These are phyloP conservation scores for Naja naja DNA, from an alignment of 2,113 vertebrate species.

Conservation along the genomic window DNA sequence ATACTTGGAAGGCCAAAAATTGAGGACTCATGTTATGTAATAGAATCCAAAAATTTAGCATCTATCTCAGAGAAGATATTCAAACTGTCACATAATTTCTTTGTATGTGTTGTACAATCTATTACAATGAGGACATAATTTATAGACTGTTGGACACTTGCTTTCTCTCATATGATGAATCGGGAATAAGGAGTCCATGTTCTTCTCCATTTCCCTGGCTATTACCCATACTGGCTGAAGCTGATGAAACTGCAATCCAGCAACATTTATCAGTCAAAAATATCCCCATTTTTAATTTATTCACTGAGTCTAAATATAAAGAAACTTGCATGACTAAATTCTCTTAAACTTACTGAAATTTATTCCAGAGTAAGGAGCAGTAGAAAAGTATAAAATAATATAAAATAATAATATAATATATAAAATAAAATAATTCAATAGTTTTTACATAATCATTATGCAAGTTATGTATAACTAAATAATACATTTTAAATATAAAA, in stretches of 20 bases:
- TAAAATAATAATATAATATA: too few relatives aligned
- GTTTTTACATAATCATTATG: not conserved
- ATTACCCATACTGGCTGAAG: not conserved
- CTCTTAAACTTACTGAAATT: not conserved
- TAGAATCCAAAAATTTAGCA: not conserved
- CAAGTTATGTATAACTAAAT: not conserved
- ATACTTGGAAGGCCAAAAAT: not conserved
- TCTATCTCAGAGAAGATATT: not conserved
- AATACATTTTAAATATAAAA: not conserved
- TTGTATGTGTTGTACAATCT: not conserved
- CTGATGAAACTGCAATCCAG: not conserved
- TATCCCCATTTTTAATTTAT: not conserved
- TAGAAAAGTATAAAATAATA: not conserved
- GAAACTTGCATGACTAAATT: not conserved
- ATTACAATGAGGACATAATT: not conserved
- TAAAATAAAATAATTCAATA: not conserved
- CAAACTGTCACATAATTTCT: not conserved
- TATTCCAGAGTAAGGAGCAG: not conserved
- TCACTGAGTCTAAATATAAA: not conserved
- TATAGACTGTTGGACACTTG: not conserved
- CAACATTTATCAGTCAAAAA: not conserved
- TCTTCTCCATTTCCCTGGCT: not conserved
- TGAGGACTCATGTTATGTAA: not conserved
- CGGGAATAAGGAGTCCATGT: not conserved
- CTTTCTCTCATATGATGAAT: not conserved